Conservation (phyloP, 92 coral and sea anemone genomes). For the Parazoanthus darwini region DNA sequence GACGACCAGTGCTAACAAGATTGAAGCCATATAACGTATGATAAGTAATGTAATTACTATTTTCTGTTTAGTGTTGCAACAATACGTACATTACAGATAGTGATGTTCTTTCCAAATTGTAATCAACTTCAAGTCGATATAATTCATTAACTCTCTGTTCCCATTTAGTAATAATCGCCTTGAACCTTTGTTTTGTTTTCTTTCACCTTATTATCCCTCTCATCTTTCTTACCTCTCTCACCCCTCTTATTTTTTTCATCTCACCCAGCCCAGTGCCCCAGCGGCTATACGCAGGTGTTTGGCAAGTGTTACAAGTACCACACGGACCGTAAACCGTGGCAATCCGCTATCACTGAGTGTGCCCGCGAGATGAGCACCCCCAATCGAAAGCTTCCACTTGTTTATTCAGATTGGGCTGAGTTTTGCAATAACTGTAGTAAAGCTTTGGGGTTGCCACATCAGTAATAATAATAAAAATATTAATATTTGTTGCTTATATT, state of each 20-base stretch:
- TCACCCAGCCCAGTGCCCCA: constrained; percentile 57
- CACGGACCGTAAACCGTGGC: constrained; percentile 73
- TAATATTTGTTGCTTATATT: no score
- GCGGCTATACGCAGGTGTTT: constrained; percentile 55
- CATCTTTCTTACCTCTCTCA: no score
- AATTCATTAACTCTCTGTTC: background rate
- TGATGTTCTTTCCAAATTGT: background rate
- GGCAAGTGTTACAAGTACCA: constrained; percentile 82
- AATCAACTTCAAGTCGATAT: background rate
- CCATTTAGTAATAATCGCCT: background rate
- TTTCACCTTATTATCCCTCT: background rate
- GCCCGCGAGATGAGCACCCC: constrained; percentile 75
- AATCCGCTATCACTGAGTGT: constrained; percentile 64
- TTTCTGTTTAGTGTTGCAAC: background rate
- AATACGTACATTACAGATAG: background rate
- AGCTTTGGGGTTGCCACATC: no score
- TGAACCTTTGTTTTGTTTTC: no score
- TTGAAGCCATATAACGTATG: background rate
- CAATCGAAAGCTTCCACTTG: no score
- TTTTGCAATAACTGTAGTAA: no score
- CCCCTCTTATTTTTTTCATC: background rate
- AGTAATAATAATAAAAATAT: no score
- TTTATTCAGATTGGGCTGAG: no score
- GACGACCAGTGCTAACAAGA: background rate
- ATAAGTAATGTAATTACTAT: background rate